Evolutionary conservation across 2,113 vertebrate genomes (phyloP).

Genomic region (Nannospalax galili): DNA sequence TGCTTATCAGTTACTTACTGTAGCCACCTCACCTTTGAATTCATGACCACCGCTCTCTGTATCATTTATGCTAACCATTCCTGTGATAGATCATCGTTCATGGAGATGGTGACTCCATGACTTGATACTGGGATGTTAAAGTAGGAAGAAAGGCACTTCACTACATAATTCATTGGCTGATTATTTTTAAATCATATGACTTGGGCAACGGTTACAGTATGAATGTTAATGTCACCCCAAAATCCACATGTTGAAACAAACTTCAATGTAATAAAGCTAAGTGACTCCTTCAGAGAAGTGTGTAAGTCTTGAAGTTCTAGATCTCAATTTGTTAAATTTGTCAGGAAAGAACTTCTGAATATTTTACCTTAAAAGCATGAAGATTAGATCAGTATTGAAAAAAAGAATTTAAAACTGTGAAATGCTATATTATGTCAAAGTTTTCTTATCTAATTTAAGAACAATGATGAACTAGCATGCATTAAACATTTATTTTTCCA

Average conservation of each 20-base stretch:
- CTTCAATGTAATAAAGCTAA: not conserved
- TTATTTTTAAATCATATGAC: not conserved
- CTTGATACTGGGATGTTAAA: not conserved
- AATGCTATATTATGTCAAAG: not conserved
- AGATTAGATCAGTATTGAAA: not conserved
- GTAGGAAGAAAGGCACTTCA: not conserved
- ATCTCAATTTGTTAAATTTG: not conserved
- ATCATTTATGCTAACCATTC: not conserved
- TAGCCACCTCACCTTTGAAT: not conserved
- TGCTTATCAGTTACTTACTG: not conserved
- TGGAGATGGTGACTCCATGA: not conserved
- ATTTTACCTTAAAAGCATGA: not conserved
- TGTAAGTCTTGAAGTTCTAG: not conserved
- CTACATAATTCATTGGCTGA: too few relatives aligned
- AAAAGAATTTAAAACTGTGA: not conserved
- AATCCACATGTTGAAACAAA: not conserved
- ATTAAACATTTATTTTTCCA: not conserved
- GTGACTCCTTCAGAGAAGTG: not conserved
- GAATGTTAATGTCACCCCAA: not conserved
- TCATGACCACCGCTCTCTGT: not conserved
- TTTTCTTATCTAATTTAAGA: not conserved
- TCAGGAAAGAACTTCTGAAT: not conserved
- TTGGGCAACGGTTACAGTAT: not conserved
- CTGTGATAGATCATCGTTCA: not conserved
- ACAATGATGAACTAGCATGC: not conserved